These are phyloP conservation scores for Drosophila acutilabella DNA, from an alignment of 2,888 invertebrate species.

Conservation along the genomic window DNA sequence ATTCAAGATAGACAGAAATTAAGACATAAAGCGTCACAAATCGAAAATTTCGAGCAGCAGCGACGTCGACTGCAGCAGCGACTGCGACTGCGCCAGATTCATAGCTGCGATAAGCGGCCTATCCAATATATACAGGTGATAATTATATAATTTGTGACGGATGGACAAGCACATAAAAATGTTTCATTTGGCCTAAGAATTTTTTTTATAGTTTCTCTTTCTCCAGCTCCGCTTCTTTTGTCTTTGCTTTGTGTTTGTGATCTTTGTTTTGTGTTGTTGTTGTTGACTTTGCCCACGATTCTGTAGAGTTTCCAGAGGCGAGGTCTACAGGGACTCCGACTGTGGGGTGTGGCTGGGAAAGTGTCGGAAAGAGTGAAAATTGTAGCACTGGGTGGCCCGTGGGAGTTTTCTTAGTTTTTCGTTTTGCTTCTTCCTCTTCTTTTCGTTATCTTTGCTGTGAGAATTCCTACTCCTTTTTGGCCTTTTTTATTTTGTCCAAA, in stretches of 20 bases:
- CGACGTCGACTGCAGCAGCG: slow-evolving; percentile 11
- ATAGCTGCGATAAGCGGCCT: slow-evolving; percentile 79
- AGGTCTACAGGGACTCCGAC: slow-evolving; percentile 11
- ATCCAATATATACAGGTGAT: slow-evolving; percentile 81
- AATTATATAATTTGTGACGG: slow-evolving; percentile 84
- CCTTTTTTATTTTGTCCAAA: slow-evolving; percentile 7
- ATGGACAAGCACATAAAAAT: slow-evolving; percentile 81
- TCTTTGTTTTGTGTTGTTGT: slow-evolving; percentile 51
- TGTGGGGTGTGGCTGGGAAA: slow-evolving; percentile 72
- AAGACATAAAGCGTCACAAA: slow-evolving; percentile 83
- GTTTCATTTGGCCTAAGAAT: slow-evolving; percentile 75
- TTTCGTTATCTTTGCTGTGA: not conserved
- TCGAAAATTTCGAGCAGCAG: slow-evolving; percentile 80
- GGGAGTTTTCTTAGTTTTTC: slow-evolving; percentile 58
- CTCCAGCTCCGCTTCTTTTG: slow-evolving; percentile 45
- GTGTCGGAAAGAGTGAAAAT: slow-evolving; percentile 71
- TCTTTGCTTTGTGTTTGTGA: slow-evolving; percentile 60
- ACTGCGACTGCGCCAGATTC: slow-evolving; percentile 66
- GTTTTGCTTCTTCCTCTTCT: not conserved
- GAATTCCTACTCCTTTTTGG: slow-evolving; percentile 31
- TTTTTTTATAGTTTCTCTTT: slow-evolving; percentile 72
- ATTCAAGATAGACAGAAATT: slow-evolving; percentile 63
- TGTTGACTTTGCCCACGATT: slow-evolving; percentile 33
- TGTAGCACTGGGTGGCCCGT: slow-evolving; percentile 79
- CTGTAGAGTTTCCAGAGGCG: slow-evolving; percentile 18